Evolutionary conservation across 2,113 vertebrate genomes (phyloP), one percentile per base, ranked within the genome.

Genomic region (Seriola aureovittata): DNA sequence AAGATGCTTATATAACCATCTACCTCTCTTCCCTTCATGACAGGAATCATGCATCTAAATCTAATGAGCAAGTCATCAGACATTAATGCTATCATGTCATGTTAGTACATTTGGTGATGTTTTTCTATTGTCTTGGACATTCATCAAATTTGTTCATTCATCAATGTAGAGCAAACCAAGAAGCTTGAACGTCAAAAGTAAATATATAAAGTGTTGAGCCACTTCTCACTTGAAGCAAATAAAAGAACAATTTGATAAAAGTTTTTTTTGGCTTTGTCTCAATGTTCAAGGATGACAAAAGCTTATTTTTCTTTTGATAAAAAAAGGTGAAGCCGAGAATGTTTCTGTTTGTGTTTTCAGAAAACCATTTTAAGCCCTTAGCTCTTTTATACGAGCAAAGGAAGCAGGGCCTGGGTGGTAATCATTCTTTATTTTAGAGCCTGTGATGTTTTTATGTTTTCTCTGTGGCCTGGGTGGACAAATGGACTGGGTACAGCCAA

Each of bases 371-470:
- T 44, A 50, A 78, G 67, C 54, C 29, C n/a, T 73, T 6, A 65
- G 50, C 29, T 58, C 44, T 82, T 29, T 85, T 16, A 65, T 65
- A 74, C 25, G 71, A 38, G 54, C 65, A 25, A 60, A 36, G 4
- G 9, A 23, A 59, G 29, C 36, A 11, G 29, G 4, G 36, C 34
- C 23, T 0, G 58, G 36, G 68, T 76, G 64, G 74, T 76, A 19
- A 85, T 87, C 73, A 55, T 69, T 90, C 83, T 78, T 84, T 46
- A 72, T 75, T 88, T 80, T 32, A 63, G 23, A 77, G 67, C 70
- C 54, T 78, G 42, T 69, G 78, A 85, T 78, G 80, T 65, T 89
- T 85, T 75, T 75, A 71, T 88, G 70, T 79, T 81, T 85, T 76
- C 63, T 73, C 77, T 52, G 34, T 25, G 55, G 71, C 32, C 71